Evolutionary conservation across 35 echinoderm and acorn worm species (phyloP), one percentile per base, ranked within the genome.

Genomic region (Holothuria glaberrima): DNA sequence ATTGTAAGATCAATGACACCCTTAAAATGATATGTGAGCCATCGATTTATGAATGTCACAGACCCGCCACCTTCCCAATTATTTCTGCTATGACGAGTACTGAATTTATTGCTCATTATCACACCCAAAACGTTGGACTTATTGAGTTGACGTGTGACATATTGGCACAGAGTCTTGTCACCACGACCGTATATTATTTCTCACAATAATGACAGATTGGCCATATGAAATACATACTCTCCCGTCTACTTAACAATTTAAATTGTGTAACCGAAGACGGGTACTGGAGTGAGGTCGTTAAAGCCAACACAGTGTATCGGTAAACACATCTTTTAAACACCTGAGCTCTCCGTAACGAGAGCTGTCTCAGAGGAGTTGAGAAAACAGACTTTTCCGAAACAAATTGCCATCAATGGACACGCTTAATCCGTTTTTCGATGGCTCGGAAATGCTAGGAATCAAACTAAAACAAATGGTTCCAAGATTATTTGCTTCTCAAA

Each of bases 271-370:
- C 74, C 74, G 38, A 25, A 78, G 74, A 45, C 35, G 74, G 21
- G 24, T 22, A 10, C n/a, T 48, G 74, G 35, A n/a, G 50, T 21
- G 50, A 48, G 74, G 74, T 78, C 74, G 74, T 78, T 78, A 78
- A 78, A 78, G 50, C 41, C 74, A 78, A 28, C 74, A 48, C 74
- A 78, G 74, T 78, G 74, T 78, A 78, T 78, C 74, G 35, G 41
- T 78, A 78, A 78, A 78, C 74, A 78, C 74, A 78, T 78, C 35
- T 78, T 48, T 78, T 78, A 78, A 78, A 78, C 74, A 78, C 74
- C 74, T 78, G 74, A 78, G 74, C 74, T 48, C 74, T 78, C 44
- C 20, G 74, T 27, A 78, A 78, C 38, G 50, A 48, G 44, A 78
- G 74, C 35, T 25, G 18, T 78, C 74, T 48, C 74, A 13, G 20